Conservation (phyloP, 1,140 invertebrate genomes). For the Lineus longissimus region DNA sequence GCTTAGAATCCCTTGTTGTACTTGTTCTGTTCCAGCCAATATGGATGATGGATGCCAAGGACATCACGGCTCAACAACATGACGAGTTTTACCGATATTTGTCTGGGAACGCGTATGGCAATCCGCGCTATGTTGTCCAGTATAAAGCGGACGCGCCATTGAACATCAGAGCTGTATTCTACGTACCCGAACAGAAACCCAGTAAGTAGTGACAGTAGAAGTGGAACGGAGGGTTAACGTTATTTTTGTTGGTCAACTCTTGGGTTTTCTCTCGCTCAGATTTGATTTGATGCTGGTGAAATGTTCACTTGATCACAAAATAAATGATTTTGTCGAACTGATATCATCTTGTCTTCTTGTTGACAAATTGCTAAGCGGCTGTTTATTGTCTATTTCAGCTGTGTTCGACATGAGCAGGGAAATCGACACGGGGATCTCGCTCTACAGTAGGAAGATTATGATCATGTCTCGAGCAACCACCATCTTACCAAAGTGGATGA, state of each 20-base stretch:
- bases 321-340: no score
- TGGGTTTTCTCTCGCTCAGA: no score
- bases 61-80: slow-evolving; percentile 80
- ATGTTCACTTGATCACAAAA: no score
- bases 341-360: no score
- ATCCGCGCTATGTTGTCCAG: slow-evolving; percentile 61
- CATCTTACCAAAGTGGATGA: slow-evolving; percentile 88
- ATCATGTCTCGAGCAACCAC: slow-evolving; percentile 88
- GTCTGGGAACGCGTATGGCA: slow-evolving; percentile 73
- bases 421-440: slow-evolving; percentile 70
- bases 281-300: background rate
- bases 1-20: no score
- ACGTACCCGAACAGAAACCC: slow-evolving; percentile 82
- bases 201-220: no score
- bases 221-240: no score
- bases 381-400: slow-evolving; percentile 29
- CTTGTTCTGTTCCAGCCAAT: slow-evolving; percentile 78
- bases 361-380: no score
- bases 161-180: slow-evolving; percentile 84
- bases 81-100: slow-evolving; percentile 84
- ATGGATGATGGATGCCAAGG: slow-evolving; percentile 89
- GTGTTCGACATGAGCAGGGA: slow-evolving; percentile 87
- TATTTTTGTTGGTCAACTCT: background rate
- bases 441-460: slow-evolving; percentile 84
- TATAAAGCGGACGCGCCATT: slow-evolving; percentile 80